Evolutionary conservation across 2,888 invertebrate genomes (phyloP), one percentile per base, ranked within the genome.

Genomic region (Cabera pusaria): DNA sequence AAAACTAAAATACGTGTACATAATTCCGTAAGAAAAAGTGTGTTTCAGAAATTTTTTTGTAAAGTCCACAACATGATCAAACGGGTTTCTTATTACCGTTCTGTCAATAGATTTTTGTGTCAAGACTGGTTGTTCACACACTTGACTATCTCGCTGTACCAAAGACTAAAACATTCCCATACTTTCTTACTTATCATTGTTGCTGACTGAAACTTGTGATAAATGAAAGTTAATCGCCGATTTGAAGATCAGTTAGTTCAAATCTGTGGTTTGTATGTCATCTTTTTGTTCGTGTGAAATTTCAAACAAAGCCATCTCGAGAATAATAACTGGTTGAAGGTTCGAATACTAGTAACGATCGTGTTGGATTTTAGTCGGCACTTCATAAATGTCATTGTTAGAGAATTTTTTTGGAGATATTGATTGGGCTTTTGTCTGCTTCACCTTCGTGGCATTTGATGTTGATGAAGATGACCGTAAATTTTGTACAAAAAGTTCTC

Each of bases 141-240:
- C 31, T 38, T 28, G 34, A 50, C n/a, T n/a, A n/a, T n/a, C n/a
- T n/a, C n/a, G n/a, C n/a, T 28, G 25, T 24, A 20, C 22, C 19
- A 6, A 9, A 47, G 36, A 35, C 37, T 26, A 39, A 36, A 12
- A 35, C 7, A 23, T 49, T 52, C 52, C 27, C 52, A 52, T 52
- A 45, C 52, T 52, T 52, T 52, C 52, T 12, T 49, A 36, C 42
- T 32, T 29, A 35, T 47, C 49, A 52, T 52, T 52, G 49, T 49
- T 41, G 8, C 16, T 8, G 11, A 20, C 19, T 25, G 17, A 44
- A 44, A 49, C 42, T 27, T 47, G 45, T 10, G 36, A 49, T 52
- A 47, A 49, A 52, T 45, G 49, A 50, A 52, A 52, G 52, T 49
- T 52, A 52, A 52, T 47, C 39, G 18, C 38, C 22, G 44, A 45